Percentiles rank a stretch among this genome's conserved stretches.
Evolutionary conservation across 2,797 vertebrate species (phyloP).

Genomic region (Helicolenus hilgendorfi): DNA sequence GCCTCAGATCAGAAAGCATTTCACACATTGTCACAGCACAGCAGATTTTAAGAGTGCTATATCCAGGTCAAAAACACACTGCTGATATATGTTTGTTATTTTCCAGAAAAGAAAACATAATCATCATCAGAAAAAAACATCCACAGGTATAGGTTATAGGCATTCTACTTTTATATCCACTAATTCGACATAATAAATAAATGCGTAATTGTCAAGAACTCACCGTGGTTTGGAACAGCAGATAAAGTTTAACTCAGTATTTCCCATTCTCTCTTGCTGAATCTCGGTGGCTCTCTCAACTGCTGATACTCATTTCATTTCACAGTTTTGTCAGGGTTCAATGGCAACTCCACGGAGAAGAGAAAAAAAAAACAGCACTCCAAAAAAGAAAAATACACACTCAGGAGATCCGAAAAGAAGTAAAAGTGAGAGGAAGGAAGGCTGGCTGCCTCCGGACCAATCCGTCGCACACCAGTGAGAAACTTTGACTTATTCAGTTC

Average conservation of each 20-base stretch:
- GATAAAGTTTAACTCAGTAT: slow-evolving; percentile 82
- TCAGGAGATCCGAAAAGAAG: slow-evolving; percentile 31
- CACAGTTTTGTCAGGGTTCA: slow-evolving; percentile 59
- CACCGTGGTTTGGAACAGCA: slow-evolving; percentile 82
- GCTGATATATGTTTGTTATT: not conserved
- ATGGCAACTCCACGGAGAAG: slow-evolving; percentile 43
- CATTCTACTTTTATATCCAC: not conserved
- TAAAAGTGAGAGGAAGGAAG: slow-evolving; percentile 36
- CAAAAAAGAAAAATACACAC: slow-evolving; percentile 7
- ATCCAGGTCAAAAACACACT: slow-evolving; percentile 2
- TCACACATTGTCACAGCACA: slow-evolving; percentile 34
- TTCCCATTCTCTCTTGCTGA: slow-evolving; percentile 78
- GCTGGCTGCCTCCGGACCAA: slow-evolving; percentile 55
- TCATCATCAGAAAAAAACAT: too few relatives aligned
- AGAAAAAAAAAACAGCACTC: not conserved
- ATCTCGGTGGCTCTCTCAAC: slow-evolving; percentile 42
- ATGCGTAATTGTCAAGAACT: slow-evolving; percentile 59
- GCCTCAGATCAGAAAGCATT: slow-evolving; percentile 9
- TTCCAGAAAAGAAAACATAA: not conserved
- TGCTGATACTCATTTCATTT: slow-evolving; percentile 73
- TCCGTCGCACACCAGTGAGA: slow-evolving; percentile 69
- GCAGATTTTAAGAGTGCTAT: slow-evolving; percentile 7
- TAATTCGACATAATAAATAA: not conserved
- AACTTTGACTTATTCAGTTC: slow-evolving; percentile 83
- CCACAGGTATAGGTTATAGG: not conserved